Evolutionary conservation across 2,888 invertebrate genomes (phyloP).

Genomic region (Brenthis ino): DNA sequence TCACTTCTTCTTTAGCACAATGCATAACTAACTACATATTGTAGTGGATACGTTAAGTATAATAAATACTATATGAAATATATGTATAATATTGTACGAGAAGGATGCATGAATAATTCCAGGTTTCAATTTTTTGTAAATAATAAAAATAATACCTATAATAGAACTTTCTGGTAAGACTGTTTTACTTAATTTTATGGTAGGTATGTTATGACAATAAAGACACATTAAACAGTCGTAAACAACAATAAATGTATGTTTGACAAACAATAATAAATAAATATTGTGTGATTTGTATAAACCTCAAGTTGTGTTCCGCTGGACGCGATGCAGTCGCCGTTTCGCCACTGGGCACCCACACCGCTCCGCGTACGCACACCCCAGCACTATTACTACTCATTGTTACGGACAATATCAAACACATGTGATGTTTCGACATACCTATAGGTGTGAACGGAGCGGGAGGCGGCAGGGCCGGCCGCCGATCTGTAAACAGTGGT

Average conservation of each 20-base stretch:
- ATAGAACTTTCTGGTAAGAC: no score
- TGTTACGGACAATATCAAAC: slow-evolving; percentile 59
- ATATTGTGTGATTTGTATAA: not conserved
- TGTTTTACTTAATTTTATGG: no score
- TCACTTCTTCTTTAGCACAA: slow-evolving; percentile 45
- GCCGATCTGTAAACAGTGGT: slow-evolving; percentile 80
- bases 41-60: no score
- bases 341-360: slow-evolving; percentile 14
- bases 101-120: no score
- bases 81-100: no score
- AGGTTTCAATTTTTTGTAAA: no score
- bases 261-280: not conserved
- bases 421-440: slow-evolving; percentile 67
- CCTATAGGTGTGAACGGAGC: slow-evolving; percentile 72
- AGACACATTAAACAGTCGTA: no score
- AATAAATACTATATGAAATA: no score
- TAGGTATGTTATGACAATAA: no score
- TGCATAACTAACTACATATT: not conserved
- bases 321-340: slow-evolving; percentile 27
- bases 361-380: slow-evolving; percentile 44
- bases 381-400: slow-evolving; percentile 51
- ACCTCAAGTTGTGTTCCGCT: not conserved
- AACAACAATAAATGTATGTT: not conserved
- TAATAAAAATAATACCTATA: no score
- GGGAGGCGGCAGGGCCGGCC: slow-evolving; percentile 77